phyloP scores from a whole-genome alignment of 2,113 vertebrate species.

The Agapornis roseicollis region DNA sequence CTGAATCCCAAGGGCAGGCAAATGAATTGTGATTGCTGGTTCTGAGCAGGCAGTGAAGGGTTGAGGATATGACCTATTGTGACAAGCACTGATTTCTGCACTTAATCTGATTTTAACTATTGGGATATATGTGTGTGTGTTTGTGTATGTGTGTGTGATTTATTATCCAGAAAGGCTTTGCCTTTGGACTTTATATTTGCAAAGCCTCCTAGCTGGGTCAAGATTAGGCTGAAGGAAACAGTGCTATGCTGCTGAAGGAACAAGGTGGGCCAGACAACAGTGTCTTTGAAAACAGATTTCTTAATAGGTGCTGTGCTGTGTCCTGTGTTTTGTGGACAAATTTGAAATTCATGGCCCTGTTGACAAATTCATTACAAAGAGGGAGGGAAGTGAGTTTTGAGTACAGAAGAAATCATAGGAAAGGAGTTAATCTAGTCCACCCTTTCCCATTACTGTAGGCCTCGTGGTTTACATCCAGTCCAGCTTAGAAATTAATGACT shows the following conservation, averaged over 20 bases:
- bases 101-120: not conserved
- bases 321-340: not conserved
- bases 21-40: conserved; percentile 19
- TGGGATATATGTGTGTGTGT: not conserved
- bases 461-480: not conserved
- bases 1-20: not conserved
- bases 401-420: not conserved
- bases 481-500: not conserved
- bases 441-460: not conserved
- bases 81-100: conserved; percentile 13
- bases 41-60: not conserved
- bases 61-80: not conserved
- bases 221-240: not conserved
- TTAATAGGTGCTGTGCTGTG: not conserved
- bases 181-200: not conserved
- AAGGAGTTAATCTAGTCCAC: not conserved
- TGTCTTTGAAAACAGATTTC: not conserved
- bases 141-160: fast-evolving
- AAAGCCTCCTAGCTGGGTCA: not conserved
- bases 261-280: not conserved
- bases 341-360: not conserved
- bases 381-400: not conserved
- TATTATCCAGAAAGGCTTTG: not conserved
- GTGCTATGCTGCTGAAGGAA: not conserved
- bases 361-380: not conserved